Evolutionary conservation across 2,797 vertebrate species (phyloP).

Genomic region (Oreochromis grahami): DNA sequence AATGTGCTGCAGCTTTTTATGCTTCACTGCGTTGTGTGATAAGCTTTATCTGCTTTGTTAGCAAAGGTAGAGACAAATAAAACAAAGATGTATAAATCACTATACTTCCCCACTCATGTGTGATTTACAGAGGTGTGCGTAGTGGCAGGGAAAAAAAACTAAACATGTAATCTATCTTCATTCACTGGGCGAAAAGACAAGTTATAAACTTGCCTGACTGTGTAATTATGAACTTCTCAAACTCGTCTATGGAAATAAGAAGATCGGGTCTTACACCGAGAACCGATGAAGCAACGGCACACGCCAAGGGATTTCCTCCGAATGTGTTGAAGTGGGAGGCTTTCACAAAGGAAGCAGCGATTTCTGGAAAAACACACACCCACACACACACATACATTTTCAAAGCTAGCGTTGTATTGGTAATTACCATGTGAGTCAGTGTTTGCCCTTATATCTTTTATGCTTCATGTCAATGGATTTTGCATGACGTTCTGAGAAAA

Average conservation of each 20-base stretch:
- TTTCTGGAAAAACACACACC: constrained; percentile 74
- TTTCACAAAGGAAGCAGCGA: constrained; percentile 79
- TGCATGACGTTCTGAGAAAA: neutral
- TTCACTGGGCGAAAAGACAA: neutral
- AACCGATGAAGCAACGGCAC: constrained; percentile 82
- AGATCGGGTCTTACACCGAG: constrained; percentile 78
- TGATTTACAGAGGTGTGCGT: neutral
- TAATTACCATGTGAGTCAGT: neutral
- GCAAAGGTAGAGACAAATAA: neutral
- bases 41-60: neutral
- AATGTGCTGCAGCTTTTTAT: neutral
- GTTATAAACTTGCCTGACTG: neutral
- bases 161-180: neutral
- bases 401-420: neutral
- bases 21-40: neutral
- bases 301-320: constrained; percentile 88
- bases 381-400: neutral
- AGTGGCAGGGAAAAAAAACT: neutral
- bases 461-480: neutral
- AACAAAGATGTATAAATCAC: neutral
- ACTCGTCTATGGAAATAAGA: neutral
- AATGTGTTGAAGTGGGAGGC: constrained; percentile 87
- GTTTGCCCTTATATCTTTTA: neutral
- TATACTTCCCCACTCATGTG: neutral
- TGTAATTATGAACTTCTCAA: neutral